phyloP scores from a whole-genome alignment of 37 sponge, comb jelly and placozoan genomes.

The Beroe ovata region DNA sequence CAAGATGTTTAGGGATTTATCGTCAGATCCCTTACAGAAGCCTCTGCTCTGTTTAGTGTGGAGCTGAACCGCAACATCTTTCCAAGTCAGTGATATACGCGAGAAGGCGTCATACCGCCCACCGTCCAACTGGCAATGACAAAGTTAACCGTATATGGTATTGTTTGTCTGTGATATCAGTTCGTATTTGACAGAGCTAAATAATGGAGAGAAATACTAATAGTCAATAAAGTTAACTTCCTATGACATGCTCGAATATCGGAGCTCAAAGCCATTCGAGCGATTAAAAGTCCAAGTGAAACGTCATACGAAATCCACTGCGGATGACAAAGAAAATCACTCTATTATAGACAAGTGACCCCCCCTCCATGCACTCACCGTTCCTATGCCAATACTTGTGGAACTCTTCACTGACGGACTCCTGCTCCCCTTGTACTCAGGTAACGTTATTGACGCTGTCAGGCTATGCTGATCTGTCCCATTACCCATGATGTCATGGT shows the following conservation, averaged over 20 bases:
- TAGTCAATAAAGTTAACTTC: too few species aligned
- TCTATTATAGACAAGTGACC: too few species aligned
- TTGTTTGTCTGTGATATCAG: too few species aligned
- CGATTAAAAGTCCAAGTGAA: too few species aligned
- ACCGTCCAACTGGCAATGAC: conserved; percentile 11
- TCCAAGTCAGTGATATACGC: background rate
- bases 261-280: too few species aligned
- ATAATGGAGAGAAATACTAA: too few species aligned
- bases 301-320: too few species aligned
- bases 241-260: too few species aligned
- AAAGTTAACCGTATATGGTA: too few species aligned
- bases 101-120: conserved; percentile 28
- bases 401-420: background rate
- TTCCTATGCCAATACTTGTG: background rate
- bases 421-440: background rate
- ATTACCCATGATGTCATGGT: background rate
- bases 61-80: background rate
- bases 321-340: too few species aligned
- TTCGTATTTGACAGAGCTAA: too few species aligned
- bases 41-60: background rate
- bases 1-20: background rate
- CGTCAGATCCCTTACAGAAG: background rate
- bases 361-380: background rate
- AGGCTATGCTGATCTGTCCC: background rate
- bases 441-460: background rate